Conservation (phyloP, 64 coral and sea anemone species). For the Astreopora myriophthalma region DNA sequence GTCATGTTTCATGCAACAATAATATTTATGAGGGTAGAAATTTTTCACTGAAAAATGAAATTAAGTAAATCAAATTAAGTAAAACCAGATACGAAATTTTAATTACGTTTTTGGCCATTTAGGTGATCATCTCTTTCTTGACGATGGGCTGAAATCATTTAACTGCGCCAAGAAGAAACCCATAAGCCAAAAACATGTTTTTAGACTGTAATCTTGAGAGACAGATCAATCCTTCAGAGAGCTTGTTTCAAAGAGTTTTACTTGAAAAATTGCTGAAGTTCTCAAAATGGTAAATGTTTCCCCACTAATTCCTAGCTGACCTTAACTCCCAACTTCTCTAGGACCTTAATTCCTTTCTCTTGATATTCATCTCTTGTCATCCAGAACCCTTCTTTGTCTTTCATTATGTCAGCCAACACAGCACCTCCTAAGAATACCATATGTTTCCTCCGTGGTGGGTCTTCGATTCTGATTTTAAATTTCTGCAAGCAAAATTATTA, state of each 20-base stretch:
- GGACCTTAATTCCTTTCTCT: conserved; percentile 93
- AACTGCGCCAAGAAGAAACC: background rate
- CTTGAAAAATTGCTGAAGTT: background rate
- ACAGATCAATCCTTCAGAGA: background rate
- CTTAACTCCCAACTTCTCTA: conserved; percentile 93
- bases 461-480: conserved; percentile 99
- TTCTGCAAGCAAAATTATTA: conserved; percentile 49
- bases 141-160: no score
- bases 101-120: no score
- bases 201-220: background rate
- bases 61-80: no score
- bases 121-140: no score
- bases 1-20: no score
- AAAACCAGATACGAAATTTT: no score
- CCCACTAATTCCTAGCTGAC: conserved; percentile 60
- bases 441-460: conserved; percentile 96
- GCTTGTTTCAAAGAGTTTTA: background rate
- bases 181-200: background rate
- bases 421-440: conserved; percentile 98
- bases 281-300: background rate
- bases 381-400: conserved; percentile 99
- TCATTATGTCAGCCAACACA: conserved; percentile 98
- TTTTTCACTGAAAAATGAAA: no score
- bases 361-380: conserved; percentile 93
- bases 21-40: no score